Evolutionary conservation across 2,797 vertebrate species (phyloP), one percentile per base, ranked within the genome.

Genomic region (Dipus sagitta): DNA sequence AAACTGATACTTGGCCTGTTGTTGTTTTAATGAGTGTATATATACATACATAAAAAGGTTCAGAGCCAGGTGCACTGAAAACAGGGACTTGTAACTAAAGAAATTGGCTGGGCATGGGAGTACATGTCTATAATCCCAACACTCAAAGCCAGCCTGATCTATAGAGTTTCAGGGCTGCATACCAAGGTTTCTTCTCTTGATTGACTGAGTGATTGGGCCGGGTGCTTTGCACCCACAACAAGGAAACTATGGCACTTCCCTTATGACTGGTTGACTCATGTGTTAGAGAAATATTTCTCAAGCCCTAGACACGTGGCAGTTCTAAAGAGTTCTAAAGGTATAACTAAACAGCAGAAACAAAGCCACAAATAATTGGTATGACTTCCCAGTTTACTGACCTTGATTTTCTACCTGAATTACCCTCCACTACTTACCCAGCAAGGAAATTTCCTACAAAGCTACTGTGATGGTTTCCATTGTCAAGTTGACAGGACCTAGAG

Each of bases 371-470:
- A 77, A 90, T 1, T 93, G 70, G 9, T 30, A 84, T 58, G 47
- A 82, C 34, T 80, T 80, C 23, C 38, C 60, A 60, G 32, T 64
- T 20, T 23, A 76, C 7, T 54, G 52, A 47, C 26, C 47, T 52
- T 88, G 17, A 74, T 60, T 94, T 89, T 84, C 65, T 92, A 87
- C 12, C 58, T 80, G 30, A 85, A 60, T 64, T 92, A 26, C 8
- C 80, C 7, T 81, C 38, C n/a, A 86, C 20, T 74, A 32, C 21
- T 28, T 32, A 83, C 58, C 30, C 52, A 86, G 30, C 20, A 47
- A 62, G 34, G 86, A 86, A 62, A 54, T 65, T n/a, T 79, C 58
- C 38, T 88, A 84, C 23, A 92, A 77, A 52, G 52, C 52, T 52
- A 52, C 52, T 52, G 52, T 52, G 12, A 52, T 52, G 52, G 52